These are phyloP conservation scores for Anarhynchus alexandrinus DNA, from an alignment of 2,113 vertebrate species.

Conservation along the genomic window DNA sequence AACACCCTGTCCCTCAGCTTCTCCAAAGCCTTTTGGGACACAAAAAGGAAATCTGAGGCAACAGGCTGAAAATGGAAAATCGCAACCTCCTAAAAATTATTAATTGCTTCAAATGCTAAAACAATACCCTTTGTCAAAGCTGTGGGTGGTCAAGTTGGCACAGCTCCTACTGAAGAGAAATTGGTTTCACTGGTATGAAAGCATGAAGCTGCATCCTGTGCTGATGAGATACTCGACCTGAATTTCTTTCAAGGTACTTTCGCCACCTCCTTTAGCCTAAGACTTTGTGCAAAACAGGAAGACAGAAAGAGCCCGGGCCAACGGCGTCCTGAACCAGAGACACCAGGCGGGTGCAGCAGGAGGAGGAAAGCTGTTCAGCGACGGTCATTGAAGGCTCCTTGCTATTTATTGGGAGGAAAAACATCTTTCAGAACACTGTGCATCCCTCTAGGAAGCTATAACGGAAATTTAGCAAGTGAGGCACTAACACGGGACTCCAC, in stretches of 20 bases:
- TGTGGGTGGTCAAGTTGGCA: not conserved
- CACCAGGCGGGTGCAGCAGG: accelerated
- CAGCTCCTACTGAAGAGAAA: not conserved
- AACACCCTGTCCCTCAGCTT: not conserved
- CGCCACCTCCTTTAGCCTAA: not conserved
- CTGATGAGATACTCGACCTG: not conserved
- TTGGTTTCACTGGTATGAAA: not conserved
- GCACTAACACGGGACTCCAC: not conserved
- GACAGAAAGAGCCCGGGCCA: not conserved
- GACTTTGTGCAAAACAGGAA: not conserved
- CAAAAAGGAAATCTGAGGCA: not conserved
- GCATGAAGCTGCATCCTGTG: not conserved
- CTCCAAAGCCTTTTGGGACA: not conserved
- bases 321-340: not conserved
- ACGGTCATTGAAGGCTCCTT: not conserved
- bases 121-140: not conserved
- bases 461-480: not conserved
- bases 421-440: not conserved
- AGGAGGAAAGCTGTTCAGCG: not conserved
- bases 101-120: not conserved
- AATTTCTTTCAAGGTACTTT: not conserved
- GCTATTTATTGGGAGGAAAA: not conserved
- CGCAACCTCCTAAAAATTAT: not conserved
- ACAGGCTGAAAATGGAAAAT: not conserved
- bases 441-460: not conserved